phyloP scores from a whole-genome alignment of 2,113 vertebrate genomes.

The Lamprotornis superbus region DNA sequence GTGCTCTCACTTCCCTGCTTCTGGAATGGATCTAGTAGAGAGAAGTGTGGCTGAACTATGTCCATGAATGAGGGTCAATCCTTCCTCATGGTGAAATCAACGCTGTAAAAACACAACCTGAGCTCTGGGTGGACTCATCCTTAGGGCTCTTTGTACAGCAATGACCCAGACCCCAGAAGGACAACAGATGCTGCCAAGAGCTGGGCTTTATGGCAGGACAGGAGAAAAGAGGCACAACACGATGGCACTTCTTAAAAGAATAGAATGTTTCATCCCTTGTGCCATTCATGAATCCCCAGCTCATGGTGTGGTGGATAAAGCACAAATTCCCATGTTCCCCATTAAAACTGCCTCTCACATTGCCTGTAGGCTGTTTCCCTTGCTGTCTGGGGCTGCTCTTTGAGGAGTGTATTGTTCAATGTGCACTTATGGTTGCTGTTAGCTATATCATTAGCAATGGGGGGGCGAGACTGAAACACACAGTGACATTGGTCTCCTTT shows the following conservation, averaged over 20 bases:
- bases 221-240: neutral
- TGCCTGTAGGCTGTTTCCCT: neutral
- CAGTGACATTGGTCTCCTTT: no score
- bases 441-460: no score
- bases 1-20: neutral
- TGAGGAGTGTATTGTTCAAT: neutral
- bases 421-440: no score
- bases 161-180: neutral
- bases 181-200: neutral
- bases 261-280: neutral
- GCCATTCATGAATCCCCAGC: rapidly evolving
- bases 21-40: neutral
- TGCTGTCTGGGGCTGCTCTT: neutral
- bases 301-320: neutral
- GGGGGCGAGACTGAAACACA: no score
- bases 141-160: neutral
- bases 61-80: neutral
- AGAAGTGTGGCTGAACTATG: neutral
- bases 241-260: neutral
- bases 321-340: neutral
- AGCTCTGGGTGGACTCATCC: neutral
- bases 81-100: neutral
- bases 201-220: neutral
- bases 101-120: neutral
- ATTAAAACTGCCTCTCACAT: neutral